A percentile compares a stretch with the other conserved stretches of the same genome.
These are phyloP conservation scores for Drosophila burlai DNA, from an alignment of 1,140 invertebrate species.

Conservation along the genomic window DNA sequence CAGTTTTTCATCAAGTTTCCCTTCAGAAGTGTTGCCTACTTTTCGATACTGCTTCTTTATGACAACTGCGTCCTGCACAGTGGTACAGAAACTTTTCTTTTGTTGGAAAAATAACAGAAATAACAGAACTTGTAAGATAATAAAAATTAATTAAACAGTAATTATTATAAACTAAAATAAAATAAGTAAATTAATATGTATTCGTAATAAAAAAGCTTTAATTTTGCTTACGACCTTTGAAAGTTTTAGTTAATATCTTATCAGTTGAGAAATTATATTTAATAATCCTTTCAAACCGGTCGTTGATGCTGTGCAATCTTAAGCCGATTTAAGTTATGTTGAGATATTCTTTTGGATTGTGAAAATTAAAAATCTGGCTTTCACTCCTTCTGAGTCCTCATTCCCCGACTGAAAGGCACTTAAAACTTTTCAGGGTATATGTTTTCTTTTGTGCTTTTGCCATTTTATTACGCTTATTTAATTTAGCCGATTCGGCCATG, in stretches of 20 bases:
- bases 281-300: not conserved
- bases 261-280: not conserved
- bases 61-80: not conserved
- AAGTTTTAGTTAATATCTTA: too few species aligned
- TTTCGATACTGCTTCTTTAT: constrained; percentile 37
- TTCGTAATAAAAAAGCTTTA: not conserved
- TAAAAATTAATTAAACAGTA: not conserved
- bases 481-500: constrained; percentile 63
- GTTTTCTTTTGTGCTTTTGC: constrained; percentile 53
- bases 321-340: not conserved
- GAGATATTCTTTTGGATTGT: constrained; percentile 52
- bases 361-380: constrained; percentile 62
- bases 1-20: not conserved
- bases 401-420: constrained; percentile 20
- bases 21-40: constrained; percentile 26
- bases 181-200: not conserved
- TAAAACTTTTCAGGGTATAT: constrained; percentile 53
- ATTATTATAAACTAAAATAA: not conserved
- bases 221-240: too few species aligned
- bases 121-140: too few species aligned
- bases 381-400: constrained; percentile 4
- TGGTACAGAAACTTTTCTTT: not conserved
- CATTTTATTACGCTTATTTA: constrained; percentile 80
- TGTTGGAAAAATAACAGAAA: too few species aligned
- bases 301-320: not conserved